A percentile compares a stretch with the other conserved stretches of the same genome.
phyloP scores from a whole-genome alignment of 2,113 vertebrate genomes.

The Chunga burmeisteri region DNA sequence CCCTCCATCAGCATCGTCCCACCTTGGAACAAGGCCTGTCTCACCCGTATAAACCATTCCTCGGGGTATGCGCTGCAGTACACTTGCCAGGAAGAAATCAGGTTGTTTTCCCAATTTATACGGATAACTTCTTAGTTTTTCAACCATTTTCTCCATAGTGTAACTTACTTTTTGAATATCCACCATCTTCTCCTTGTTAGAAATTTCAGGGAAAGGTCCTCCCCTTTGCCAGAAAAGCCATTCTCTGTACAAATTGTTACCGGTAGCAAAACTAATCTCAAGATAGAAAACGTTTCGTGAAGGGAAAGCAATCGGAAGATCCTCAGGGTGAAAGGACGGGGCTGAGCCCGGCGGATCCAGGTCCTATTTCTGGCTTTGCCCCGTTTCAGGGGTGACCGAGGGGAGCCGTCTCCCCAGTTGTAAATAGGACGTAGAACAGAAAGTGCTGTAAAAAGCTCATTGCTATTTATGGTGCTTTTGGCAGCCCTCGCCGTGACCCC shows the following conservation, averaged over 20 bases:
- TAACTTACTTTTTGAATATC: not conserved
- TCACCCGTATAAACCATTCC: not conserved
- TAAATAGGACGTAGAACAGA: not conserved
- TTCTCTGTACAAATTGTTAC: not conserved
- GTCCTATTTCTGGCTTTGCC: not conserved
- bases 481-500: not conserved
- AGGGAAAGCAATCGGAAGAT: too few relatives aligned
- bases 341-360: not conserved
- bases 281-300: rapidly evolving
- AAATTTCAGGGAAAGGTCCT: not conserved
- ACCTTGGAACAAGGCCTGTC: not conserved
- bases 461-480: not conserved
- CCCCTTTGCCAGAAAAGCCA: not conserved
- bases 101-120: not conserved
- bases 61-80: not conserved
- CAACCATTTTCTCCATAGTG: not conserved
- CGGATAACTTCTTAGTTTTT: not conserved
- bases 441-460: not conserved
- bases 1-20: not conserved
- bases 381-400: not conserved
- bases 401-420: not conserved
- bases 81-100: not conserved
- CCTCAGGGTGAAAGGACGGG: not conserved
- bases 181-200: not conserved
- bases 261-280: not conserved